These are phyloP conservation scores for Aviceda subcristata DNA, from an alignment of 2,113 vertebrate species.

Conservation along the genomic window DNA sequence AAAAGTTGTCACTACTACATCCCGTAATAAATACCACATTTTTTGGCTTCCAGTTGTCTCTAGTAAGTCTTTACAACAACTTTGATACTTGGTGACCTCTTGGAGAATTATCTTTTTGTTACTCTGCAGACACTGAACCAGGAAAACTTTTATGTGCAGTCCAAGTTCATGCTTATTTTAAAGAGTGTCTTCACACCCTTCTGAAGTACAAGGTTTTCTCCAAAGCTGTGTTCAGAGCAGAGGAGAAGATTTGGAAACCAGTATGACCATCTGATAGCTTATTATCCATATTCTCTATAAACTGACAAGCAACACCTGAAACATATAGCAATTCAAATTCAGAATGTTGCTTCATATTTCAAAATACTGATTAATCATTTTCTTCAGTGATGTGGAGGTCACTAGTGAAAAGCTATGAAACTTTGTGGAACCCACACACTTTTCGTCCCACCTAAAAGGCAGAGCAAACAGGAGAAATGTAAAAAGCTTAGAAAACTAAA, in stretches of 20 bases:
- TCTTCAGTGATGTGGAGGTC: neutral
- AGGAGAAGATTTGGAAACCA: neutral
- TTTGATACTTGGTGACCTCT: neutral
- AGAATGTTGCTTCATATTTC: neutral
- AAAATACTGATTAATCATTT: neutral
- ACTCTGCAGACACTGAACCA: neutral
- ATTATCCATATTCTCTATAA: neutral
- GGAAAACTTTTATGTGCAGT: neutral
- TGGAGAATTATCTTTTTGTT: neutral
- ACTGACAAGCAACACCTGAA: neutral
- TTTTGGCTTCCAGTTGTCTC: neutral
- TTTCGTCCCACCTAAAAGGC: neutral
- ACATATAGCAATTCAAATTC: neutral
- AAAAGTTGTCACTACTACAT: neutral
- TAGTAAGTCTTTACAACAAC: neutral
- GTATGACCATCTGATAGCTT: neutral
- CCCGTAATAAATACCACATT: neutral
- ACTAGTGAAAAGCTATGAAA: neutral
- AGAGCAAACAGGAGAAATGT: neutral
- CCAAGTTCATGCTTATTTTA: neutral
- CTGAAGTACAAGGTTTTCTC: neutral
- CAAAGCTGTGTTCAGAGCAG: neutral
- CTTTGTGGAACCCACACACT: fast-evolving
- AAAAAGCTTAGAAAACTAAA: neutral
- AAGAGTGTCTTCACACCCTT: neutral